A percentile compares a stretch with the other conserved stretches of the same genome.
These are phyloP conservation scores for Spisula subtruncata DNA, from an alignment of 2,888 invertebrate species.

Conservation along the genomic window DNA sequence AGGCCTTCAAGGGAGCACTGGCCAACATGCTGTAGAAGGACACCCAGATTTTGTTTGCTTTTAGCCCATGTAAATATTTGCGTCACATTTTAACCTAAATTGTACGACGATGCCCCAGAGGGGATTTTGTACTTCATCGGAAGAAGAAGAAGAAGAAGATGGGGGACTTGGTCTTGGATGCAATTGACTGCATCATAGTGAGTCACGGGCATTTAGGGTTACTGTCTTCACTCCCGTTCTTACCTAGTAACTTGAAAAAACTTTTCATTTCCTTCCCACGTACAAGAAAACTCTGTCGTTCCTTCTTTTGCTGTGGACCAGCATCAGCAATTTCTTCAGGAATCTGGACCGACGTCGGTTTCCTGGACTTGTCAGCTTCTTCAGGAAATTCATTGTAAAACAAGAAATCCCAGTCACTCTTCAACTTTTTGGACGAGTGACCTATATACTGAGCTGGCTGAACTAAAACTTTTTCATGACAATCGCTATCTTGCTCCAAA, in stretches of 20 bases:
- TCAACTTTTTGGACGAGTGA: constrained; percentile 53
- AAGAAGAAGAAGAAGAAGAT: too few relatives aligned
- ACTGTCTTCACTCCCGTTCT: background rate
- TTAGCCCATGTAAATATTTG: too few relatives aligned
- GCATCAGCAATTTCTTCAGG: background rate
- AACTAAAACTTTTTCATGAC: constrained; percentile 59
- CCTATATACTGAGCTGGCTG: constrained; percentile 42
- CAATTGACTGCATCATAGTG: too few relatives aligned
- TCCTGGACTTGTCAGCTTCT: background rate
- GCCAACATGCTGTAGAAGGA: too few relatives aligned
- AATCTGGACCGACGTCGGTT: background rate
- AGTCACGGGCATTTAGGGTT: too few relatives aligned
- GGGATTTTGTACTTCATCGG: too few relatives aligned
- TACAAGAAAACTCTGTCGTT: constrained; percentile 76
- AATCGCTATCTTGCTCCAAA: constrained; percentile 51
- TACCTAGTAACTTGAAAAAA: constrained; percentile 83
- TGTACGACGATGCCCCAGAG: too few relatives aligned
- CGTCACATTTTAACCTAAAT: too few relatives aligned
- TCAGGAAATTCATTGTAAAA: constrained; percentile 51
- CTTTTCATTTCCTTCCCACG: constrained; percentile 83
- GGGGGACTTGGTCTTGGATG: too few relatives aligned
- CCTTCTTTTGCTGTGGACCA: constrained; percentile 34
- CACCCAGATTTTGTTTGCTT: too few relatives aligned
- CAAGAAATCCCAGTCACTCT: constrained; percentile 65
- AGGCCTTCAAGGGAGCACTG: too few relatives aligned